Base-by-base conservation (phyloP, 2,888 invertebrate species). In the Antitype chi region DNA sequence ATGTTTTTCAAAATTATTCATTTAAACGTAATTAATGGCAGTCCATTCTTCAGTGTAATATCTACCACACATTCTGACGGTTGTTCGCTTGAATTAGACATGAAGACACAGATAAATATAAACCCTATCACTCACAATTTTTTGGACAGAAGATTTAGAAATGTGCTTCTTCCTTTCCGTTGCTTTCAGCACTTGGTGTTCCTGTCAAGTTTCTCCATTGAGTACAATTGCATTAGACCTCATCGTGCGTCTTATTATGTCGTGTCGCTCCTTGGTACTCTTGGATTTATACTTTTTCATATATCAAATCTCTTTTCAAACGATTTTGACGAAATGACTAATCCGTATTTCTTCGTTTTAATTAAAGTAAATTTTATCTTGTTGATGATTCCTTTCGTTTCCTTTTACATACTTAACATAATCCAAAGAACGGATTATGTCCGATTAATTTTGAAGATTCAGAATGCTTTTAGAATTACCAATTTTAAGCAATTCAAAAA, bases 161-260 rank as follows among this genome's bases (percentile, higher is more conserved):
- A 69, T 15, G 7, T 69, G 0, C 49, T 83, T 0, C 28, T 83
- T 7, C 72, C 84, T 38, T 66, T 66, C 0, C 69, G 69, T 1
- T 78, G 25, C n/a, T 59, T 70, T 62, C 72, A 66, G 15, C 72
- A 78, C 2, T 2, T 72, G 15, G n/a, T 83, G 13, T 81, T 81
- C n/a, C 15, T 66, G 5, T 81, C 81, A 15, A 57, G 55, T 52
- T 81, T 78, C 28, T 69, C 84, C 17, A 66, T 81, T n/a, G 55
- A 78, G 7, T 66, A 72, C 32, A 81, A 81, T 52, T 81, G 84
- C n/a, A 57, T 81, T 8, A 72, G 79, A 52, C 79, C 81, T 32
- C 84, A 83, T 28, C 38, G 69, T 38, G 25, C 8, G 0, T 49
- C 69, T n/a, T 81, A 81, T 32, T 69, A 60, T 20, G 6, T 66